Conservation (phyloP, 1,140 invertebrate species). For the Drosophila nebulosa region DNA sequence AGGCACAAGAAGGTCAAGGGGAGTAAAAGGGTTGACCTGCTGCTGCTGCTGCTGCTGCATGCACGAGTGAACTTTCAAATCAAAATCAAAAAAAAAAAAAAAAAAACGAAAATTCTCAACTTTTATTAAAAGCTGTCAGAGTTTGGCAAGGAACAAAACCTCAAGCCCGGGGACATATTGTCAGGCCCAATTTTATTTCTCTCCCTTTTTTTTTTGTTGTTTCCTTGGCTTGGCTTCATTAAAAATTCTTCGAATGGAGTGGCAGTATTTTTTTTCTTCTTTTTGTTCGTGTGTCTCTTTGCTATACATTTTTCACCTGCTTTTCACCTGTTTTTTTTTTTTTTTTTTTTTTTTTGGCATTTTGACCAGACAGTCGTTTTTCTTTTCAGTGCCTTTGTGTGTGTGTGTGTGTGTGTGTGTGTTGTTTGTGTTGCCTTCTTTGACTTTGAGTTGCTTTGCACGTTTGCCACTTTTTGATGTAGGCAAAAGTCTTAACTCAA, state of each 20-base stretch:
- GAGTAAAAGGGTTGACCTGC: constrained; percentile 21
- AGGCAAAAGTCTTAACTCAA: neutral
- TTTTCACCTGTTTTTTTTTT: neutral
- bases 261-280: neutral
- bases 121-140: constrained; percentile 63
- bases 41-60: neutral
- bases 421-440: neutral
- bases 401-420: neutral
- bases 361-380: constrained; percentile 4
- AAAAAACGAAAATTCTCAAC: constrained; percentile 38
- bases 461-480: constrained; percentile 1
- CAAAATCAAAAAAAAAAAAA: constrained; percentile 24
- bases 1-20: constrained; percentile 30
- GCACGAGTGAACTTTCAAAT: constrained; percentile 28
- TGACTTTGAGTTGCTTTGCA: constrained; percentile 1
- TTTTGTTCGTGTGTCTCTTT: neutral
- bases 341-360: neutral
- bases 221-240: constrained; percentile 40
- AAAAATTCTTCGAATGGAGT: constrained; percentile 39
- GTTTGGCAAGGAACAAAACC: constrained; percentile 11
- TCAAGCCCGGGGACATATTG: constrained; percentile 28
- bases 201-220: neutral
- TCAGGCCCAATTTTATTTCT: constrained; percentile 23
- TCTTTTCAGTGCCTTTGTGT: neutral
- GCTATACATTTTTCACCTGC: neutral